These are phyloP conservation scores for Heterotis niloticus DNA, from an alignment of 2,113 vertebrate species.

Conservation along the genomic window DNA sequence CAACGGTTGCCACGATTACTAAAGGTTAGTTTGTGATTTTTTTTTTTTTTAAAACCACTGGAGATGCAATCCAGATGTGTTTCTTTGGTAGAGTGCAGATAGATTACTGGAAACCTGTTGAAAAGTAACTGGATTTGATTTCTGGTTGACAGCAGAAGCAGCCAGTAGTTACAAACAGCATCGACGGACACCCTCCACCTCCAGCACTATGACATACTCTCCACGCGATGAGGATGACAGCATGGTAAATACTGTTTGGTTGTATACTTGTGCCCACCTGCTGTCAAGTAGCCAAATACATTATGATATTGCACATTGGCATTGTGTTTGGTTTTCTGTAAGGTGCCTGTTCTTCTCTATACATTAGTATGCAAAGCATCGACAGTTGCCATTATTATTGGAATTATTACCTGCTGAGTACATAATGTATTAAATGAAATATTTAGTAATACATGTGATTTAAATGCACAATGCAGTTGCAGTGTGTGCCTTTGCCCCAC, in stretches of 20 bases:
- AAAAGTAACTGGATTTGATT: neutral
- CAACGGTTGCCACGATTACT: constrained; percentile 80
- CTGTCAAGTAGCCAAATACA: neutral
- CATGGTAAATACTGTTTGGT: constrained; percentile 72
- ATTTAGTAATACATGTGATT: neutral
- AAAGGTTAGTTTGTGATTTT: constrained; percentile 71
- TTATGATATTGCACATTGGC: neutral
- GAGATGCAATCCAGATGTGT: neutral
- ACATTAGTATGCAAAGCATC: neutral
- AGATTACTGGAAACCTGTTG: neutral
- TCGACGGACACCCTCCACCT: constrained; percentile 88
- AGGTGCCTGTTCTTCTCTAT: neutral
- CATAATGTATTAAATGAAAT: neutral
- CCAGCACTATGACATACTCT: constrained; percentile 89
- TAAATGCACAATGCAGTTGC: neutral
- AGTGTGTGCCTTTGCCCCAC: neutral
- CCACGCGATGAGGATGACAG: constrained; percentile 87
- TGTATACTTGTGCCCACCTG: neutral
- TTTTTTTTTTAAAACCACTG: neutral
- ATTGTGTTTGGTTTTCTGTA: neutral
- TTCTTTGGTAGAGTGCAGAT: neutral
- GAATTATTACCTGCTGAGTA: too few relatives aligned
- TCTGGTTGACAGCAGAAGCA: constrained; percentile 69
- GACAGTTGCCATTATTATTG: neutral
- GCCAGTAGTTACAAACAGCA: constrained; percentile 86